phyloP scores from a whole-genome alignment of 2,113 vertebrate genomes.

The Aspidoscelis tigris region DNA sequence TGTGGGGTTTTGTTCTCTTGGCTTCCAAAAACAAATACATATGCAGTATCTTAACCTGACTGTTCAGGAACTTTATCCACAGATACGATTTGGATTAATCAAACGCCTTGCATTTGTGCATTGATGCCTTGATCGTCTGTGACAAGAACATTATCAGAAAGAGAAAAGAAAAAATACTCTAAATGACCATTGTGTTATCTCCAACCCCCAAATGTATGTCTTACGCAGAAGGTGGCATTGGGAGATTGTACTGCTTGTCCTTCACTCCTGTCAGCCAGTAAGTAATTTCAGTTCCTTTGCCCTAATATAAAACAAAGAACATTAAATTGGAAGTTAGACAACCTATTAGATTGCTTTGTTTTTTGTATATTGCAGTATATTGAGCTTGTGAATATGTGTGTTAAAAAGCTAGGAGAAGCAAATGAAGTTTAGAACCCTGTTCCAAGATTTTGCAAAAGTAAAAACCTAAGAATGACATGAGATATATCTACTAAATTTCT shows the following conservation, averaged over 20 bases:
- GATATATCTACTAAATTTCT: too few species aligned
- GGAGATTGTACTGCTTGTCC: conserved; percentile 85
- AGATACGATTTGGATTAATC: neutral
- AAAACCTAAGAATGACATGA: too few species aligned
- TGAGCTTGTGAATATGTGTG: conserved; percentile 29
- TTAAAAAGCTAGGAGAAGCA: conserved; percentile 23
- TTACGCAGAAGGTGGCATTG: conserved; percentile 93
- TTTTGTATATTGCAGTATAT: conserved; percentile 11
- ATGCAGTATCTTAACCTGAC: too few species aligned
- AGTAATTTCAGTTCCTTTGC: conserved; percentile 92
- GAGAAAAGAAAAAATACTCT: neutral
- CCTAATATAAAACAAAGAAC: conserved; percentile 76
- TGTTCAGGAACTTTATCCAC: too few species aligned
- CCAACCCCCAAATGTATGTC: conserved; percentile 51
- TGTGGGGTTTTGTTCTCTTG: too few species aligned
- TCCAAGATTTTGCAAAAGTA: neutral
- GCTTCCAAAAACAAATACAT: too few species aligned
- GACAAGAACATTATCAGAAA: neutral
- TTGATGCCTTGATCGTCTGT: neutral
- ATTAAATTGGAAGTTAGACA: conserved; percentile 40
- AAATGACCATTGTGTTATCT: neutral
- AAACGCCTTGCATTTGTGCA: neutral
- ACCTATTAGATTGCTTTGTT: conserved; percentile 33
- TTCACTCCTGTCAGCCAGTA: conserved; percentile 94
- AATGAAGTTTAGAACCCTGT: conserved; percentile 29